Percentiles rank a stretch among this genome's conserved stretches.
Evolutionary conservation across 2,888 invertebrate genomes (phyloP).

Genomic region (Athripsodes cinereus): DNA sequence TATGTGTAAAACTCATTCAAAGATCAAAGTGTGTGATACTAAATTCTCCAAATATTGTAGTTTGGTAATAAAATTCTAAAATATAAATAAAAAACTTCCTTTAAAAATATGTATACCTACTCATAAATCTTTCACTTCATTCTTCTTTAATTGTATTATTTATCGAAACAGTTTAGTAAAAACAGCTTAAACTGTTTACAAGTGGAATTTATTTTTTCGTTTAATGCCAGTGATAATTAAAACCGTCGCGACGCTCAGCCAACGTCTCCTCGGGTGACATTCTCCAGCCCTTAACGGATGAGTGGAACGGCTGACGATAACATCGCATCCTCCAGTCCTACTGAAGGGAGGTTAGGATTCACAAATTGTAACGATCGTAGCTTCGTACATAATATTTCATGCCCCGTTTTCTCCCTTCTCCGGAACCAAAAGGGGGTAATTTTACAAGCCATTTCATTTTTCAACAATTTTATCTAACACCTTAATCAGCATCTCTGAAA

Average conservation of each 20-base stretch:
- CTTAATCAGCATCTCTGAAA: neutral
- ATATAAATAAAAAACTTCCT: too few relatives aligned
- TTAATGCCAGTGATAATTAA: neutral
- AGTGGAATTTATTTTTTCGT: too few relatives aligned
- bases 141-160: too few relatives aligned
- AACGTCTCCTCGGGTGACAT: neutral
- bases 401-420: neutral
- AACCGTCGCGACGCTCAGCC: neutral
- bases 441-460: slow-evolving; percentile 15
- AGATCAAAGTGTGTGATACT: too few relatives aligned
- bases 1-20: too few relatives aligned
- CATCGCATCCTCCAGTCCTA: neutral
- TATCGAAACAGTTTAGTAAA: too few relatives aligned
- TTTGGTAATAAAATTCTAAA: too few relatives aligned
- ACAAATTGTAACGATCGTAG: slow-evolving; percentile 18
- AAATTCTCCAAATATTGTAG: too few relatives aligned
- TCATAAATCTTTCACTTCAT: too few relatives aligned
- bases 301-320: neutral
- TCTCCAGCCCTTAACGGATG: slow-evolving; percentile 4
- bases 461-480: slow-evolving; percentile 3
- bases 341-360: neutral
- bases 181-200: too few relatives aligned
- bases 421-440: slow-evolving; percentile 3
- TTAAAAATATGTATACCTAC: too few relatives aligned
- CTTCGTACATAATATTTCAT: too few relatives aligned